Base-by-base conservation (phyloP, 2,113 vertebrate species). In the Atlantisia rogersi region DNA sequence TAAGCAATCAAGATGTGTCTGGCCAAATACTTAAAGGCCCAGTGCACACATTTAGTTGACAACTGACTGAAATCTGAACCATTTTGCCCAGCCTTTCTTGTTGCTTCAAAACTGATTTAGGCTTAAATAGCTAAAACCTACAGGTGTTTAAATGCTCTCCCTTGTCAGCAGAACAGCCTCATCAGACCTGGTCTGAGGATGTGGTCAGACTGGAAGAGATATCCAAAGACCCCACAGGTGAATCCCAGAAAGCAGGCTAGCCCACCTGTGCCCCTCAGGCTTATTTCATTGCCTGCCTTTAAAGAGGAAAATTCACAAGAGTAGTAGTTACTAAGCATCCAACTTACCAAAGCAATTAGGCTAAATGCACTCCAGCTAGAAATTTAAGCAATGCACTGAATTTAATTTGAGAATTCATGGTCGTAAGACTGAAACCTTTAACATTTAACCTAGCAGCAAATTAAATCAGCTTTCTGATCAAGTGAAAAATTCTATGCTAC, bases 51-150 rank as follows among this genome's bases (percentile, higher is more conserved):
- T 95, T 97, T 96, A 97, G 96, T 86, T 98, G 98, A 97, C 98
- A 98, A 96, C 96, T 95, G 92, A 96, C 89, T 98, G 98, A 98
- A 98, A 98, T 96, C 76, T 97, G 98, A 98, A 97, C 97, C 95
- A 60, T 97, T 94, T 95, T 79, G 58, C 95, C 97, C 95, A 92
- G 92, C 82, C 97, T 97, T 98, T 97, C 96, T 98, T 97, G 95
- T 86, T 91, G 95, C 91, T 97, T 98, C 98, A 96, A 96, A 98
- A 96, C 92, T 88, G 95, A 96, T 97, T 97, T 97, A 62, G 75
- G 93, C 92, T 98, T 96, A 97, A 97, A 97, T 52, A 96, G 97
- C 95, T 95, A 55, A 96, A 97, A 96, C 90, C 93, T 97, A 97
- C 96, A 98, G 98, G 97, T 98, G 96, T 96, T 97, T 94, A 96